Evolutionary conservation across 2,113 vertebrate genomes (phyloP).

Genomic region (Argyrosomus japonicus): DNA sequence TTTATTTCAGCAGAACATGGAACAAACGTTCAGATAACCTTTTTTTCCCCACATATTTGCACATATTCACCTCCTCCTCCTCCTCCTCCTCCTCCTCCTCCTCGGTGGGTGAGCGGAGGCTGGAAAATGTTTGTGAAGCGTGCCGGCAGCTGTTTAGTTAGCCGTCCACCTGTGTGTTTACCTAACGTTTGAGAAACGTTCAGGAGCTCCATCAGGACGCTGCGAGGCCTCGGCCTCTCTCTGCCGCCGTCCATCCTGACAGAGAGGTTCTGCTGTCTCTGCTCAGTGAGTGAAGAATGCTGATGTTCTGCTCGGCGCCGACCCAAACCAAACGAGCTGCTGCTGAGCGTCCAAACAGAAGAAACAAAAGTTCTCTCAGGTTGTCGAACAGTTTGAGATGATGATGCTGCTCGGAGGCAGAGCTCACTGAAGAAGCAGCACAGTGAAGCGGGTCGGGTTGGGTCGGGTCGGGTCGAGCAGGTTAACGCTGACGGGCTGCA

Average conservation of each 20-base stretch:
- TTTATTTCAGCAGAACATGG: neutral
- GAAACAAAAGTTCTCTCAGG: constrained; percentile 64
- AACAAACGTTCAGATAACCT: constrained; percentile 5
- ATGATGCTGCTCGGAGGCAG: too few relatives aligned
- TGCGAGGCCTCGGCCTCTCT: too few relatives aligned
- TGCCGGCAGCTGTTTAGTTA: constrained; percentile 72
- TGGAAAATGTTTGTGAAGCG: constrained; percentile 76
- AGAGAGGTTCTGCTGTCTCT: too few relatives aligned
- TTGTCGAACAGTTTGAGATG: neutral
- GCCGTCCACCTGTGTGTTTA: constrained; percentile 78
- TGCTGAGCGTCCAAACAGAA: constrained; percentile 64
- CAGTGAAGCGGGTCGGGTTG: too few relatives aligned
- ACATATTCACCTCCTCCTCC: neutral
- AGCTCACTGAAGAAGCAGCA: too few relatives aligned
- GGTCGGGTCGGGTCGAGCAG: too few relatives aligned
- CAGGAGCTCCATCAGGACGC: constrained; percentile 8
- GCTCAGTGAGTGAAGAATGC: constrained; percentile 54
- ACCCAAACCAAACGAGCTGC: constrained; percentile 72
- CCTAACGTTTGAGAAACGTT: constrained; percentile 50
- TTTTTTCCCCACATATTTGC: neutral
- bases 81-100: neutral
- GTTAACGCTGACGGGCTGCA: too few relatives aligned
- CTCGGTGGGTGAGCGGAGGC: constrained; percentile 49
- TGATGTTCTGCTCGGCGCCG: constrained; percentile 67
- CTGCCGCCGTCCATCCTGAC: too few relatives aligned